Conservation (phyloP, 2,888 invertebrate species). For the Gibbula magus region DNA sequence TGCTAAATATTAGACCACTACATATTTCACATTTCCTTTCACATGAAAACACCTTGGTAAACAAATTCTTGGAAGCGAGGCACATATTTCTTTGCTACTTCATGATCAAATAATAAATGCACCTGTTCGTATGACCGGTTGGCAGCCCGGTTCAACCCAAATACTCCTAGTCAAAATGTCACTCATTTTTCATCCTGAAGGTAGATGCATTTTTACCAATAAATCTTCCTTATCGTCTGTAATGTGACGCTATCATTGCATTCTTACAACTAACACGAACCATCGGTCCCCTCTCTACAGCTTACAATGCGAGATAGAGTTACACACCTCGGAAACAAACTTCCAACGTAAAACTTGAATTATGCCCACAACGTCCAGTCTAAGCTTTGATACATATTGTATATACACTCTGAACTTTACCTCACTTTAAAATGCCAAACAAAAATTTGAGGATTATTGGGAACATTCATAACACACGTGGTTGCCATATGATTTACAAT, state of each 20-base stretch:
- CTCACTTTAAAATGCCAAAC: conserved; percentile 15
- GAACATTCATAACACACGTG: conserved; percentile 18
- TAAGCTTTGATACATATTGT: neutral
- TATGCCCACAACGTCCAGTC: conserved; percentile 7
- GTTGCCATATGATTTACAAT: neutral
- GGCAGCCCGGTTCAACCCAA: neutral
- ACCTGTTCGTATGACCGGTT: conserved; percentile 18
- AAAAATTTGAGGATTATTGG: conserved; percentile 17
- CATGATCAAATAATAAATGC: conserved; percentile 35
- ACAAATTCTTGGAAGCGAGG: conserved; percentile 27
- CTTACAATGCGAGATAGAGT: neutral
- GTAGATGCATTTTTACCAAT: conserved; percentile 11
- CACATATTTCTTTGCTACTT: conserved; percentile 27
- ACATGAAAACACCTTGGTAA: conserved; percentile 29
- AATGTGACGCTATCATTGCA: conserved; percentile 10
- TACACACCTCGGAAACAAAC: neutral
- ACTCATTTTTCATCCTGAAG: conserved; percentile 14
- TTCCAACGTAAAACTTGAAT: conserved; percentile 3
- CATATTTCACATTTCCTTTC: conserved; percentile 20
- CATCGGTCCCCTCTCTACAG: neutral
- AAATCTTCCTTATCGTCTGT: conserved; percentile 17
- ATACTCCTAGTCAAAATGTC: conserved; percentile 8
- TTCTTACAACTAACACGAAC: conserved; percentile 1
- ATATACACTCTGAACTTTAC: neutral
- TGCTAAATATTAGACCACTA: conserved; percentile 29